Percentiles rank a stretch among this genome's conserved stretches.
These are phyloP conservation scores for Anoplolepis gracilipes DNA, from an alignment of 1,140 invertebrate species.

Conservation along the genomic window DNA sequence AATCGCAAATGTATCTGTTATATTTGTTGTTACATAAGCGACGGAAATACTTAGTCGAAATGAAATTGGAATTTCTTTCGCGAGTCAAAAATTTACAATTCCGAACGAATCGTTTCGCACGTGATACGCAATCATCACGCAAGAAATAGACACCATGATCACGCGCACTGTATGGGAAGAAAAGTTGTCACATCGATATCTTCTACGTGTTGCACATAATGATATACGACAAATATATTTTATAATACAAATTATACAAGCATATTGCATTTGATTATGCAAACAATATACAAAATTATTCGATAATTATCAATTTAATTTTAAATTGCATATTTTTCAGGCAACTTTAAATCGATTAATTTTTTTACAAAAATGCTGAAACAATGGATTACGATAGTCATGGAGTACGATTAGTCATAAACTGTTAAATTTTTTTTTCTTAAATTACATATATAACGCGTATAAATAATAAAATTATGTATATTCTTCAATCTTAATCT, in stretches of 20 bases:
- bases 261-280: not conserved
- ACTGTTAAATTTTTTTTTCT: too few relatives aligned
- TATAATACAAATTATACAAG: not conserved
- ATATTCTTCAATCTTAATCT: not conserved
- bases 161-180: not conserved
- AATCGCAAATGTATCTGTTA: too few relatives aligned
- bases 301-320: not conserved
- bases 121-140: conserved; percentile 24
- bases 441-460: too few relatives aligned
- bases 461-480: too few relatives aligned
- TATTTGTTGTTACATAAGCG: too few relatives aligned
- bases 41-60: not conserved
- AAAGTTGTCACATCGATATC: not conserved
- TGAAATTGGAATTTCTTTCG: not conserved
- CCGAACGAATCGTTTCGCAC: not conserved
- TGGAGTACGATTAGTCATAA: too few relatives aligned
- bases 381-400: too few relatives aligned
- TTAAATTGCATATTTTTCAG: not conserved
- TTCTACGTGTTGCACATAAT: not conserved
- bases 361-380: too few relatives aligned
- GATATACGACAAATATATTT: not conserved
- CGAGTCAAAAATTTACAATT: conserved; percentile 30
- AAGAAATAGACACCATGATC: not conserved
- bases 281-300: too few relatives aligned
- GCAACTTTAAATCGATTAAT: not conserved